phyloP scores from a whole-genome alignment of 2,888 invertebrate genomes.

The Drosophila meridionalis region DNA sequence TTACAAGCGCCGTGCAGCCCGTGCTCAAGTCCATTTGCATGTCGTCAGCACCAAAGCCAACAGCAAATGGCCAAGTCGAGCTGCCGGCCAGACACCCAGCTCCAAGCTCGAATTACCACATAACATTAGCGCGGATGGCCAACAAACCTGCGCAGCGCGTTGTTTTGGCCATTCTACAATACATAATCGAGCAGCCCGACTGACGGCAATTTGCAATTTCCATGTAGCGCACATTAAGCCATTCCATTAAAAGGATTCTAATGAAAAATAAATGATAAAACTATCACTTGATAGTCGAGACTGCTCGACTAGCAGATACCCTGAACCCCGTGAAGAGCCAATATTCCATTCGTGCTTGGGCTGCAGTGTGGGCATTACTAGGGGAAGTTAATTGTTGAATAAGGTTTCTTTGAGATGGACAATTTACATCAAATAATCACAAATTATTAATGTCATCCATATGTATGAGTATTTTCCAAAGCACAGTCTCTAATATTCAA shows the following conservation, averaged over 20 bases:
- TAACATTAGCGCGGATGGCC: slow-evolving; percentile 23
- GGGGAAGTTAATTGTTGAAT: no score
- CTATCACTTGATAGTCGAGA: no score
- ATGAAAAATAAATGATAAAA: not conserved
- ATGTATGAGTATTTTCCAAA: no score
- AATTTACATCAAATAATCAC: no score
- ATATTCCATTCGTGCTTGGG: no score
- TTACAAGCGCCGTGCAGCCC: slow-evolving; percentile 4
- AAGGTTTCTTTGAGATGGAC: no score
- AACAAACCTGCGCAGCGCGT: slow-evolving; percentile 25
- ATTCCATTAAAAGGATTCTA: not conserved
- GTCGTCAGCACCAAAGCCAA: slow-evolving; percentile 13
- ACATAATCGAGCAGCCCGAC: slow-evolving; percentile 23
- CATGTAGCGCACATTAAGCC: not conserved
- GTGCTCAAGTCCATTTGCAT: slow-evolving; percentile 36
- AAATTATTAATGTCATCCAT: no score
- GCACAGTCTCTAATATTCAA: no score
- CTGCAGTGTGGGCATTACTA: no score
- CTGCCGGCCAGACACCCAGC: slow-evolving; percentile 21
- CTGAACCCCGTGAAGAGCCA: no score
- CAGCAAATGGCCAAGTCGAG: not conserved
- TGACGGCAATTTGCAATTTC: slow-evolving; percentile 41
- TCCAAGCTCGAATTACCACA: slow-evolving; percentile 13
- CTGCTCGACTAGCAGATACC: no score
- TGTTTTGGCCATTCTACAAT: slow-evolving; percentile 8